These are phyloP conservation scores for Cygnus atratus DNA, from an alignment of 2,113 vertebrate genomes.

Conservation along the genomic window DNA sequence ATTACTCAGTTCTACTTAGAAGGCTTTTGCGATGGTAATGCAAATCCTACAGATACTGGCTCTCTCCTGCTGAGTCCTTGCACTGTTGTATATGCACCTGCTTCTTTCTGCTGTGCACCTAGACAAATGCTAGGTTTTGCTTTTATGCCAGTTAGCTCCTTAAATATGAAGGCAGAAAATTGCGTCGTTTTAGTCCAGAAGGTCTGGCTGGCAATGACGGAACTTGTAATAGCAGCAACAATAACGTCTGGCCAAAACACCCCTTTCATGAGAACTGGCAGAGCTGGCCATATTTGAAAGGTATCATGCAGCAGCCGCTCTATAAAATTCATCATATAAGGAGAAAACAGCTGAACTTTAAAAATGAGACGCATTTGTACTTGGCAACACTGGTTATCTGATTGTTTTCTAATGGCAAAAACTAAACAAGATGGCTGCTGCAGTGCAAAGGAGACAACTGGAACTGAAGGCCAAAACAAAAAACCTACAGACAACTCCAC, in stretches of 20 bases:
- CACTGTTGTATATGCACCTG: background rate
- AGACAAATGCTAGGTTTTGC: background rate
- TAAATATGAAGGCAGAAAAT: conserved; percentile 19
- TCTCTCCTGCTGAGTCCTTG: background rate
- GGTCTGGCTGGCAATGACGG: conserved; percentile 6
- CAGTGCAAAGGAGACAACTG: conserved; percentile 45
- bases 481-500: conserved; percentile 55
- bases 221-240: background rate
- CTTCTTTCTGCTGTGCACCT: background rate
- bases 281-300: conserved; percentile 28
- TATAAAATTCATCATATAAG: conserved; percentile 9
- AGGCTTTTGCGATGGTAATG: background rate
- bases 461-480: conserved; percentile 53
- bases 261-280: background rate
- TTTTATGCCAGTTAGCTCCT: background rate
- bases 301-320: background rate
- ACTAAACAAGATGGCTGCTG: conserved; percentile 49
- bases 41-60: background rate
- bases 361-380: conserved; percentile 46
- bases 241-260: background rate
- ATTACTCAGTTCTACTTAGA: background rate
- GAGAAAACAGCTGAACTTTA: conserved; percentile 17
- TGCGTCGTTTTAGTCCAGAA: background rate
- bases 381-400: conserved; percentile 37
- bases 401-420: conserved; percentile 55